Base-by-base conservation (phyloP, 2,797 vertebrate species). In the Oophaga sylvatica region DNA sequence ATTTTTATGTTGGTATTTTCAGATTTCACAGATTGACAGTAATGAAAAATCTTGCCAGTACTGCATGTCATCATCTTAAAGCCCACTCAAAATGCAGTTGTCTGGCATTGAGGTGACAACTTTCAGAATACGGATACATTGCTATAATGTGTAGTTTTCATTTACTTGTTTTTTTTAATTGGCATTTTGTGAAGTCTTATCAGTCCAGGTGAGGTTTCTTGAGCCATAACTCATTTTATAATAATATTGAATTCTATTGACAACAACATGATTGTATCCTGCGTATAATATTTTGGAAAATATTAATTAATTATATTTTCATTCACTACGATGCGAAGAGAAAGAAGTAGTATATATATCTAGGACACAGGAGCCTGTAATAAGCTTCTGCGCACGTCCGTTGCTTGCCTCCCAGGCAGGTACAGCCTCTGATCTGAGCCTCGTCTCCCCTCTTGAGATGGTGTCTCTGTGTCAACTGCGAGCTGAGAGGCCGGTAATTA, bases 401-500 rank as follows among this genome's bases (percentile, higher is more conserved):
- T 31, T 20, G 63, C 29, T 41, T 85, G 87, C 79, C 87, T 86
- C 71, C 83, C 62, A 70, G 79, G 71, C 83, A 89, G 84, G 87
- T 86, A 86, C 29, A 82, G 62, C 80, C 87, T 89, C 79, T 81
- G 79, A 86, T 89, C 83, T 86, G 70, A 86, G 70, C 45, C 79
- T 70, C 70, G 9, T 82, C 83, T 81, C 83, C 83, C 68, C 79
- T 86, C 73, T 68, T 76, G 63, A 78, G 79, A 82, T 83, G 79
- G 82, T 87, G 63, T 87, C 86, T 79, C 68, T 78, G 53, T 85
- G 70, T 88, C 83, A 85, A 81, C 83, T 85, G 68, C 83, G 8
- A 89, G 79, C 79, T 41, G 83, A 88, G 83, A 81, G 84, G 87
- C 29, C 84, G 48, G 87, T 89, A 89, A 89, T 89, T 89, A 89